Conservation (phyloP, 1,140 invertebrate genomes). For the Drosophila bocqueti region DNA sequence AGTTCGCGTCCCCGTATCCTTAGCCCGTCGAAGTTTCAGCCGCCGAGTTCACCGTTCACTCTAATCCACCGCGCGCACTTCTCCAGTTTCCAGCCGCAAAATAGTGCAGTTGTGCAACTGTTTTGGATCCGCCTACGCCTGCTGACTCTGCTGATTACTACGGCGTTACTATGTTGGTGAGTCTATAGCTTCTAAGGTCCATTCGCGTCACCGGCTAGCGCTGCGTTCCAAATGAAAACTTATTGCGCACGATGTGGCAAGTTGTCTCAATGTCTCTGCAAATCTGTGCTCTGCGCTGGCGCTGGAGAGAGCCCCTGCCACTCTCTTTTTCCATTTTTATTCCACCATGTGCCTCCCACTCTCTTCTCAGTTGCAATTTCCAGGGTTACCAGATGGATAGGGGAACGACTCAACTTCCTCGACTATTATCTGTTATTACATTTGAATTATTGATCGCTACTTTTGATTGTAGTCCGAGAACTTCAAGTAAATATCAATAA, state of each 20-base stretch:
- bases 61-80: background rate
- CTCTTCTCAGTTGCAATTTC: constrained; percentile 65
- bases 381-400: constrained; percentile 34
- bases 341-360: constrained; percentile 18
- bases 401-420: background rate
- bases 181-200: constrained; percentile 12
- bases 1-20: background rate
- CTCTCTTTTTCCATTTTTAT: background rate
- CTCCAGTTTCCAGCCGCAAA: background rate
- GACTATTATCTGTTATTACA: constrained; percentile 8
- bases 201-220: constrained; percentile 75
- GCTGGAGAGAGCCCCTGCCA: constrained; percentile 51
- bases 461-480: background rate
- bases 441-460: constrained; percentile 1
- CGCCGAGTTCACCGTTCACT: background rate
- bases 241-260: constrained; percentile 64
- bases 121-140: constrained; percentile 36
- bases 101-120: constrained; percentile 35
- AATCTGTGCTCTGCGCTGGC: constrained; percentile 79
- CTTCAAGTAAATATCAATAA: background rate
- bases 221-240: constrained; percentile 78
- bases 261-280: constrained; percentile 26
- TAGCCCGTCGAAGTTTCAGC: constrained; percentile 13
- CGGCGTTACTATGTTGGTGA: constrained; percentile 21
- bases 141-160: constrained; percentile 34